These are phyloP conservation scores for Cyanoderma ruficeps DNA, from an alignment of 2,113 vertebrate species.

Conservation along the genomic window DNA sequence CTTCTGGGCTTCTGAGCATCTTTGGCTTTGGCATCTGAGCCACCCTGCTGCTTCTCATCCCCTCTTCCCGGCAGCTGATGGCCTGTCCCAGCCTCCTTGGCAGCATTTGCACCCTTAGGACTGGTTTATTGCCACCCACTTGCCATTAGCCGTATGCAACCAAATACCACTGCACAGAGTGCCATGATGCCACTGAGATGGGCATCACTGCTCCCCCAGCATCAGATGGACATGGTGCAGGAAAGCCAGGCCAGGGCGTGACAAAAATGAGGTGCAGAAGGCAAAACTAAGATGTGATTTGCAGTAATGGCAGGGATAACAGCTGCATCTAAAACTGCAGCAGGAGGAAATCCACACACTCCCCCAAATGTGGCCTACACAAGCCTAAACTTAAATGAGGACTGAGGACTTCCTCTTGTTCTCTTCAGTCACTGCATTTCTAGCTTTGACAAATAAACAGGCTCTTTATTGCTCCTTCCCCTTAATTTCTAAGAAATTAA, in stretches of 20 bases:
- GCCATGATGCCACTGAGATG: neutral
- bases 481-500: neutral
- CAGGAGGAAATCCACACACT: neutral
- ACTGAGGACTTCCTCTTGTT: neutral
- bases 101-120: neutral
- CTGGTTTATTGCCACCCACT: neutral
- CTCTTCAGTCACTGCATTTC: neutral
- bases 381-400: neutral
- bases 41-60: neutral
- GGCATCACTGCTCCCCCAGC: neutral
- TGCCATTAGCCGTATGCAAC: accelerated
- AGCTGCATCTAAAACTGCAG: neutral
- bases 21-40: neutral
- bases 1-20: neutral
- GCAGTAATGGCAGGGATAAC: neutral
- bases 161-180: neutral
- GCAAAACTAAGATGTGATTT: neutral
- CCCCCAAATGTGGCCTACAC: neutral
- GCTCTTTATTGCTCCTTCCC: slow-evolving; percentile 4
- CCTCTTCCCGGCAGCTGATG: neutral
- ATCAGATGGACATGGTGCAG: accelerated
- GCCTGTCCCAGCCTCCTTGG: neutral
- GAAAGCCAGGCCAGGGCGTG: accelerated
- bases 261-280: neutral
- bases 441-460: slow-evolving; percentile 23